These are phyloP conservation scores for Drosophila pallidifrons DNA, from an alignment of 1,140 invertebrate species.

Conservation along the genomic window DNA sequence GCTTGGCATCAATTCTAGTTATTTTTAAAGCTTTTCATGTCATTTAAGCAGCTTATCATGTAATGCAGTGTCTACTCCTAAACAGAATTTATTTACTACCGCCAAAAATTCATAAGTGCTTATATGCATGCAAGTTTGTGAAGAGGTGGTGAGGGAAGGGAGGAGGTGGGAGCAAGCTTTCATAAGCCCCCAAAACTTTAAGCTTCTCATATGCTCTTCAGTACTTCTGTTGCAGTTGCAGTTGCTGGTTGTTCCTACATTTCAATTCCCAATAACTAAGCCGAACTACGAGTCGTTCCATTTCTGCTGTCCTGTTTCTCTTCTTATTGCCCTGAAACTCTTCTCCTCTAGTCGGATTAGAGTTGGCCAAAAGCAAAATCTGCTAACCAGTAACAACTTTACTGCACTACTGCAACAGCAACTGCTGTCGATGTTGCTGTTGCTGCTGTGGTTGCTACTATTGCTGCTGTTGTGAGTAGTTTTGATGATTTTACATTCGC, in stretches of 20 bases:
- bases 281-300: neutral
- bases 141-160: neutral
- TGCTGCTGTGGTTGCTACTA: slow-evolving; percentile 12
- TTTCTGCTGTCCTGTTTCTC: slow-evolving; percentile 20
- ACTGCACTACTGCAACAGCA: slow-evolving; percentile 7
- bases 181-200: slow-evolving; percentile 12
- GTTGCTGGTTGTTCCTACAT: neutral
- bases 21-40: neutral
- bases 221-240: neutral
- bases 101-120: slow-evolving; percentile 6
- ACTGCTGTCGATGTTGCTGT: neutral
- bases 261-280: slow-evolving; percentile 34
- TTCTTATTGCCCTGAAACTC: slow-evolving; percentile 21
- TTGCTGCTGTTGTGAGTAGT: slow-evolving; percentile 29
- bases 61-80: slow-evolving; percentile 1
- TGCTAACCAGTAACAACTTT: slow-evolving; percentile 36
- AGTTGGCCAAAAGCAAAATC: slow-evolving; percentile 47
- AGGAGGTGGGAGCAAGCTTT: slow-evolving; percentile 4
- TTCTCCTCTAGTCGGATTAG: slow-evolving; percentile 40
- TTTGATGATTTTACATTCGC: slow-evolving; percentile 53
- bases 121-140: slow-evolving; percentile 4
- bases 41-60: slow-evolving; percentile 8
- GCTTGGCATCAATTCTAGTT: neutral
- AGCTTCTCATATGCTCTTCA: slow-evolving; percentile 11
- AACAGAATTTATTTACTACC: slow-evolving; percentile 10